Base-by-base conservation (phyloP, 1,140 invertebrate genomes). In the Bradynema listronoti region DNA sequence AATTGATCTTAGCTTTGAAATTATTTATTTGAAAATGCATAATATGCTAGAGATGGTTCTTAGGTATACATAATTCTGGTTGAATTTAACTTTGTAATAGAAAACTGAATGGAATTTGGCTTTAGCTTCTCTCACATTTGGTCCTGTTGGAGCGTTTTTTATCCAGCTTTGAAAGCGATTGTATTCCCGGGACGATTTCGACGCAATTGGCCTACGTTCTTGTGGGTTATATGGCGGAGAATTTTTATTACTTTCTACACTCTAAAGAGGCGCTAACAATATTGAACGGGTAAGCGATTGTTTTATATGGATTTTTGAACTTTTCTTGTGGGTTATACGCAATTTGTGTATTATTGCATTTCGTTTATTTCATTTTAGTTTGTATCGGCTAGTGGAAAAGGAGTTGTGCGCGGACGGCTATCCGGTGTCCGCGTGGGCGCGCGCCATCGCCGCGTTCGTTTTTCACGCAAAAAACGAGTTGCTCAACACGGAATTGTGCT, bases 231-330 rank as follows among this genome's bases (percentile, higher is more conserved):
- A 50, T 67, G 14, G 42, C 55, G 11, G 67, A 72, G 30, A 61
- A 69, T 55, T 60, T 50, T 43, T 51, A 71, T 14, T 69, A 69
- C 32, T 69, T 69, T 56, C 41, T 69, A 6, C 30, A 69, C 19
- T 69, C 63, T 16, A 29, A 54, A 36, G 56, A 68, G 24, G 69
- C 67, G 1, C 24, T n/a, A 6, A 42, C 22, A 42, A 58, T 69
- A 16, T n/a, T 67, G 22, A 72, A 72, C 47, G 49, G 49, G 60
- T 62, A 34, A 2, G n/a, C n/a, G n/a, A n/a, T n/a, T n/a, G n/a
- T n/a, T n/a, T n/a, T n/a, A n/a, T n/a, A n/a, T n/a, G n/a, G n/a
- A n/a, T n/a, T n/a, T n/a, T n/a, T n/a, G n/a, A n/a, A n/a, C n/a
- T n/a, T n/a, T n/a, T n/a, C n/a, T n/a, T n/a, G n/a, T n/a, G n/a